These are phyloP conservation scores for Acanthurus lineatus DNA, from an alignment of 2,797 vertebrate species.

Conservation along the genomic window DNA sequence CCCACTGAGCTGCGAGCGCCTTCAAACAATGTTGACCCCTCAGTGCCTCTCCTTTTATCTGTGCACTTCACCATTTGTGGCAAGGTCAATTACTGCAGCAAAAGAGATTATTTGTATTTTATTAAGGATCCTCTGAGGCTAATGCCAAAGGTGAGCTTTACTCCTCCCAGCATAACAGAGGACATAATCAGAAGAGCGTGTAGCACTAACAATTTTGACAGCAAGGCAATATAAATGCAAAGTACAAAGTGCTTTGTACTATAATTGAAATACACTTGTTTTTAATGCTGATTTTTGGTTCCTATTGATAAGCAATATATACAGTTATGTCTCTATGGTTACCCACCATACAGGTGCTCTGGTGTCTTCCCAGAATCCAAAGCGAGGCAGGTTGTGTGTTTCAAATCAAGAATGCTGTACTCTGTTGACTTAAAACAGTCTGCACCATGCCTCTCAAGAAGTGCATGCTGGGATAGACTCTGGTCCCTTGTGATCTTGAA, in stretches of 20 bases:
- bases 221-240: slow-evolving; percentile 7
- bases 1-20: slow-evolving; percentile 36
- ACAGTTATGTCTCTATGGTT: not conserved
- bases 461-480: not conserved
- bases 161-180: slow-evolving; percentile 5
- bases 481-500: not conserved
- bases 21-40: slow-evolving; percentile 75
- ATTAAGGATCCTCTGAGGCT: slow-evolving; percentile 35
- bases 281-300: not conserved
- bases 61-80: slow-evolving; percentile 46
- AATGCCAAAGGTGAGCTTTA: slow-evolving; percentile 41
- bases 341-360: not conserved
- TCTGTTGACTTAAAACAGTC: not conserved
- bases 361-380: not conserved
- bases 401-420: no score
- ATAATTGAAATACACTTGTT: slow-evolving; percentile 5
- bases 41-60: slow-evolving; percentile 64
- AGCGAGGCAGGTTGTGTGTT: not conserved
- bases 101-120: slow-evolving; percentile 48
- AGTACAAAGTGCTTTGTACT: slow-evolving; percentile 6
- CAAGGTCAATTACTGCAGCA: slow-evolving; percentile 62
- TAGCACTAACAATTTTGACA: not conserved
- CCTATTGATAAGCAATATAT: not conserved
- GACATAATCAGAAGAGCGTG: slow-evolving; percentile 13
- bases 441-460: not conserved